phyloP scores from a whole-genome alignment of 2,113 vertebrate species.

The Panthera tigris region DNA sequence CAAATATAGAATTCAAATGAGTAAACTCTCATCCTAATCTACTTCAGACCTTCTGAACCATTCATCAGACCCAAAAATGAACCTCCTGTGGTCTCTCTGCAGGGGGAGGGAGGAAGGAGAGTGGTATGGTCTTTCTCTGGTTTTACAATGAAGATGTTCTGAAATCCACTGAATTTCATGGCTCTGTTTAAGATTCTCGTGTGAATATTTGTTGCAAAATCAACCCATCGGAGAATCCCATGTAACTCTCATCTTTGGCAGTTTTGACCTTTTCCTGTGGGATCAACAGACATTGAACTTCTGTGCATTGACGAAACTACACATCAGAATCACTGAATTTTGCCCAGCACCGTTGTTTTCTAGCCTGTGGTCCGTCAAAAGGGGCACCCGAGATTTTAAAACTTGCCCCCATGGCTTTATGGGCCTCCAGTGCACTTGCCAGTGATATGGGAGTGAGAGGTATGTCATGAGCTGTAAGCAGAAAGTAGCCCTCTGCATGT shows the following conservation, averaged over 20 bases:
- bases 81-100: slow-evolving; percentile 53
- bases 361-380: neutral
- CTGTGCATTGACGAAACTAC: neutral
- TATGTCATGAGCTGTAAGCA: neutral
- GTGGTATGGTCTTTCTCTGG: slow-evolving; percentile 50
- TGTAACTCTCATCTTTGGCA: neutral
- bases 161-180: slow-evolving; percentile 62
- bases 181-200: slow-evolving; percentile 61
- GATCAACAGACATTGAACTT: neutral
- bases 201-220: slow-evolving; percentile 14
- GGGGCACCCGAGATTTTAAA: neutral
- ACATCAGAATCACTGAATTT: neutral
- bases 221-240: neutral
- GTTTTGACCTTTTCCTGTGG: neutral
- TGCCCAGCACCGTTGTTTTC: neutral
- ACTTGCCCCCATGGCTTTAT: neutral
- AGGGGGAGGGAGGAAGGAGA: neutral
- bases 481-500: neutral
- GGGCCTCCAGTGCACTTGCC: neutral
- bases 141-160: slow-evolving; percentile 67
- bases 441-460: neutral
- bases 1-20: slow-evolving; percentile 71
- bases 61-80: slow-evolving; percentile 68
- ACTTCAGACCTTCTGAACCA: slow-evolving; percentile 66
- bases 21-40: slow-evolving; percentile 56